Evolutionary conservation across 2,113 vertebrate genomes (phyloP).

Genomic region (Dendropsophus ebraccatus): DNA sequence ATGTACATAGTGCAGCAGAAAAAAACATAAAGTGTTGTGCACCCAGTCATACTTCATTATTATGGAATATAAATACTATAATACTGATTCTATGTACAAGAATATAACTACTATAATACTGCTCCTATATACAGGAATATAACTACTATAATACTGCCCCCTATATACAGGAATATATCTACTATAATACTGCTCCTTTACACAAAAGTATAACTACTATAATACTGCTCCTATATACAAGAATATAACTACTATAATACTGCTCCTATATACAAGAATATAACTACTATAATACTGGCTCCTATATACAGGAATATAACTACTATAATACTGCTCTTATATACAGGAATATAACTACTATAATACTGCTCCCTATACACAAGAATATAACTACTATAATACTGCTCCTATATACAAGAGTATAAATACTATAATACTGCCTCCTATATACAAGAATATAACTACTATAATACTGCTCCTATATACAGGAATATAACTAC

Average conservation of each 20-base stretch:
- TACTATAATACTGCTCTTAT: not conserved
- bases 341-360: constrained; percentile 9
- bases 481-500: constrained; percentile 2
- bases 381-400: constrained; percentile 20
- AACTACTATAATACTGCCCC: constrained; percentile 7
- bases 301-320: constrained; percentile 4
- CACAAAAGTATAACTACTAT: not conserved
- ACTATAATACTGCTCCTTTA: constrained; percentile 4
- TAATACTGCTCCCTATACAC: not conserved
- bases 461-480: not conserved
- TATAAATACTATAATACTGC: constrained; percentile 8
- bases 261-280: constrained; percentile 2
- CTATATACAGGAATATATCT: constrained; percentile 4
- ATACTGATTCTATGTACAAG: not conserved
- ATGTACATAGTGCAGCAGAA: not conserved
- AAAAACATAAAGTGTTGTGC: not conserved
- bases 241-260: constrained; percentile 16
- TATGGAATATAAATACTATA: constrained; percentile 2
- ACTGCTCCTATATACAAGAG: not conserved
- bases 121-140: not conserved
- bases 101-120: not conserved
- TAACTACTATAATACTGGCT: constrained; percentile 12
- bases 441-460: not conserved
- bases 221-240: not conserved
- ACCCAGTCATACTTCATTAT: no score